Evolutionary conservation across 1,140 invertebrate genomes (phyloP).

Genomic region (Diplogasteroides magnus): DNA sequence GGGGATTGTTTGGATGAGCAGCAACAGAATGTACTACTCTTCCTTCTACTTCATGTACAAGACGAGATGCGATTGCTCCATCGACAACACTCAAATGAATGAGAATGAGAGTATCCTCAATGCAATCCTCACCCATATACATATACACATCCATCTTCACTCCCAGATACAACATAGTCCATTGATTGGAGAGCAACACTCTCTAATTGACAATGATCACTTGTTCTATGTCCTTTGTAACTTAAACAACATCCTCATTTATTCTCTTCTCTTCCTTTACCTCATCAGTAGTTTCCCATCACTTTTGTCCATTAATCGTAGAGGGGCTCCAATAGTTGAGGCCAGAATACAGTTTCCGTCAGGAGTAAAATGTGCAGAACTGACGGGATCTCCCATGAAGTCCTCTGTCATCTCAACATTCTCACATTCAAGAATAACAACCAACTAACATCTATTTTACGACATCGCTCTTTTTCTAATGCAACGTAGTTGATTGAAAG

Average conservation of each 20-base stretch:
- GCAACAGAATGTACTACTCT: slow-evolving; percentile 59
- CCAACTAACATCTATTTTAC: not conserved
- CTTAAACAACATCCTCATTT: slow-evolving; percentile 56
- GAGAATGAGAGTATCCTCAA: not conserved
- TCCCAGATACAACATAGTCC: slow-evolving; percentile 77
- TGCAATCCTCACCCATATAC: slow-evolving; percentile 59
- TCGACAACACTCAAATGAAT: slow-evolving; percentile 11
- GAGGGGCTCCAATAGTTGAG: slow-evolving; percentile 61
- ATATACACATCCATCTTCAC: slow-evolving; percentile 75
- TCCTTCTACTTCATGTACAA: slow-evolving; percentile 20
- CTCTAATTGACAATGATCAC: slow-evolving; percentile 77
- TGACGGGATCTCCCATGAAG: slow-evolving; percentile 54
- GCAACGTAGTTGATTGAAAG: not conserved
- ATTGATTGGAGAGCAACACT: slow-evolving; percentile 76
- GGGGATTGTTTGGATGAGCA: slow-evolving; percentile 59
- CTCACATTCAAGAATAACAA: not conserved
- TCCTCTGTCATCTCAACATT: slow-evolving; percentile 22
- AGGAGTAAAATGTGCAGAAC: slow-evolving; percentile 56
- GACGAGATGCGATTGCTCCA: slow-evolving; percentile 9
- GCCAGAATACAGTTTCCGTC: slow-evolving; percentile 76
- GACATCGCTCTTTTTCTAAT: not conserved
- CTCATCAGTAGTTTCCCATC: slow-evolving; percentile 74
- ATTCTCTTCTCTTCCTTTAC: slow-evolving; percentile 44
- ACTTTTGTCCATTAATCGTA: slow-evolving; percentile 82
- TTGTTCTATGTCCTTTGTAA: slow-evolving; percentile 72